phyloP scores from a whole-genome alignment of 2,797 vertebrate genomes.

The Alca torda region DNA sequence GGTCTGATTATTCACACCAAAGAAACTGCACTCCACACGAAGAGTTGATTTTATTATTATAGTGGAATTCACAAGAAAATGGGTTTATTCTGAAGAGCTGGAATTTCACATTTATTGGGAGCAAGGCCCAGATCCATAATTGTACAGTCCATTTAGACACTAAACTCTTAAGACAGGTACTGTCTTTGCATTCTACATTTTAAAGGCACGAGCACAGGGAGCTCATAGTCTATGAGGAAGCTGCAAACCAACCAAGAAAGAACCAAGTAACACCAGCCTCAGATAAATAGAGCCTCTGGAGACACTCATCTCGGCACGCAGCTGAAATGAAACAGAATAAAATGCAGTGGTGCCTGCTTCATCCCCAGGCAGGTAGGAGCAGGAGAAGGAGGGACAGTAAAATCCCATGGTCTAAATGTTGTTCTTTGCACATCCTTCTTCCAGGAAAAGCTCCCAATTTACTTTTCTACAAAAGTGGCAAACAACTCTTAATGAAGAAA shows the following conservation, averaged over 20 bases:
- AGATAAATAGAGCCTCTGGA: not conserved
- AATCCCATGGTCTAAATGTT: not conserved
- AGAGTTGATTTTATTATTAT: not conserved
- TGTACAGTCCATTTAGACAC: not conserved
- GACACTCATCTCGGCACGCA: not conserved
- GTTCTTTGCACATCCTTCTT: not conserved
- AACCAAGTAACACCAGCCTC: not conserved
- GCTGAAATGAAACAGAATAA: not conserved
- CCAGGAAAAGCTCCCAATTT: not conserved
- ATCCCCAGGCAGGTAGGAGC: not conserved
- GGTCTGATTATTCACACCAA: not conserved
- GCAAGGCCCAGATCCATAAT: not conserved
- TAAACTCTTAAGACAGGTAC: not conserved
- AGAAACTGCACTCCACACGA: not conserved
- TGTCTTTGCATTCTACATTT: not conserved
- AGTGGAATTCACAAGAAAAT: not conserved
- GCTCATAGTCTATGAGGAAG: not conserved
- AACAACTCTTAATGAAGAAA: not conserved
- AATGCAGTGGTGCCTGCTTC: not conserved
- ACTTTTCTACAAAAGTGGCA: slow-evolving; percentile 1
- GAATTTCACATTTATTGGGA: not conserved
- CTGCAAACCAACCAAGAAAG: not conserved
- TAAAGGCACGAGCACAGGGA: not conserved
- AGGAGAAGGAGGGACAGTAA: not conserved
- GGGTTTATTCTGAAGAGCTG: not conserved